These are phyloP conservation scores for Drosophila pseudoananassae DNA, from an alignment of 1,140 invertebrate genomes.

Conservation along the genomic window DNA sequence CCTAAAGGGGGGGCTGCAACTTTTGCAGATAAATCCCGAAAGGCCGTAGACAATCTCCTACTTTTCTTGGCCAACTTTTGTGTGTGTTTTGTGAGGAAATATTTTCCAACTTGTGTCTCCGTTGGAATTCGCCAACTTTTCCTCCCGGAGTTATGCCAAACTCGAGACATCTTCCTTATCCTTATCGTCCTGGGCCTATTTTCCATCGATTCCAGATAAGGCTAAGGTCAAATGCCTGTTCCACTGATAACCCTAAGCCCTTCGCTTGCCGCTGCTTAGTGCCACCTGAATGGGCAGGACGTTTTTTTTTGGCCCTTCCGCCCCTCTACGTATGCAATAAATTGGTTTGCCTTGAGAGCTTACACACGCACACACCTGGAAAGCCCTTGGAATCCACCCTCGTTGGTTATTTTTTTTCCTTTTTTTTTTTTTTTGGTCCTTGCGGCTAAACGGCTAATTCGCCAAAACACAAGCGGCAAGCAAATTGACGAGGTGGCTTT, in stretches of 20 bases:
- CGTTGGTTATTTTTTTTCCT: neutral
- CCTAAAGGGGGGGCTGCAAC: neutral
- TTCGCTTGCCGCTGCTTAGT: slow-evolving; percentile 44
- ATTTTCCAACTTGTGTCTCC: slow-evolving; percentile 59
- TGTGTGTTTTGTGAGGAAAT: slow-evolving; percentile 39
- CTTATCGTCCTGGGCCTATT: slow-evolving; percentile 30
- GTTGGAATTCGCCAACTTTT: slow-evolving; percentile 42
- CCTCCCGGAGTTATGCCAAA: slow-evolving; percentile 53
- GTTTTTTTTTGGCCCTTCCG: neutral
- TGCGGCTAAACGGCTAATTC: slow-evolving; percentile 67
- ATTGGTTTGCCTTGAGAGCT: slow-evolving; percentile 51
- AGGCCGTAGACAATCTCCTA: slow-evolving; percentile 28
- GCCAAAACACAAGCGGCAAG: slow-evolving; percentile 51
- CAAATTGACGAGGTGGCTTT: slow-evolving; percentile 37
- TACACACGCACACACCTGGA: slow-evolving; percentile 55
- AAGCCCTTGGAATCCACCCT: slow-evolving; percentile 15
- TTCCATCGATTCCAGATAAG: slow-evolving; percentile 20
- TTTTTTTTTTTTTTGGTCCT: slow-evolving; percentile 3
- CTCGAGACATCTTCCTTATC: slow-evolving; percentile 54
- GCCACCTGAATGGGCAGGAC: slow-evolving; percentile 40
- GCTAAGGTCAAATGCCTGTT: slow-evolving; percentile 51
- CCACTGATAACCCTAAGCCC: slow-evolving; percentile 52
- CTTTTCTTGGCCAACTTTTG: slow-evolving; percentile 37
- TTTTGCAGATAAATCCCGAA: slow-evolving; percentile 37
- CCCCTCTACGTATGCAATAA: slow-evolving; percentile 64